Evolutionary conservation across 2,797 vertebrate genomes (phyloP), one percentile per base, ranked within the genome.

Genomic region (Ataeniobius toweri): DNA sequence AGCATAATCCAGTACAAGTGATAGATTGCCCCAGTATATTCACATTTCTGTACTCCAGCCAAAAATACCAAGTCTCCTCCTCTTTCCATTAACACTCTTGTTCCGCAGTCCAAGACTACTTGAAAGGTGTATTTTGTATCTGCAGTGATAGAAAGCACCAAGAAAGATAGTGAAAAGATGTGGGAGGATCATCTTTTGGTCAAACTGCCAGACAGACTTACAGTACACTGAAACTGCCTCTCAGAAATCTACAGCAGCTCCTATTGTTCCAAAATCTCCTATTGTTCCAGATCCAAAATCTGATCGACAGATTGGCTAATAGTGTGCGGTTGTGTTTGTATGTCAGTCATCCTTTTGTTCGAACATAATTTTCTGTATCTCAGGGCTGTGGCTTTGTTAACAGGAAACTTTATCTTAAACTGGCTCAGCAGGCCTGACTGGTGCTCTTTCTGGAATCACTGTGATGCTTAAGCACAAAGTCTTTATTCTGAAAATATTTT

Each of bases 381-480:
- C 0, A 26, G 20, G 22, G 0, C 24, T 58, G 63, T 5, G 28
- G 3, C 39, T 78, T 77, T 59, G 0, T 22, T 1, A 8, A 10
- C 3, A 10, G 14, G 22, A 7, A 9, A 81, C 53, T 39, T 71
- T 0, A 59, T 68, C 67, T 44, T 12, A 74, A 86, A 88, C 90
- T 70, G 0, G 88, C 76, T 73, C n/a, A 63, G 79, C 89, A 74
- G 83, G 90, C 61, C 44, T 1, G 55, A 82, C 59, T 39, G 74
- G 77, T 73, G n/a, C n/a, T 7, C 53, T 44, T 46, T 73, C 39
- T 0, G 53, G 31, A 71, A 51, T 28, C 0, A 7, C 41, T 65
- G 13, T 9, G 26, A 16, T 0, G 1, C n/a, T 69, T 44, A 59
- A 70, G 83, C 55, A 36, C 0, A 2, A 9, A 41, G 9, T 14